Base-by-base conservation (phyloP, 1,140 invertebrate species). In the Centruroides sculpturatus region DNA sequence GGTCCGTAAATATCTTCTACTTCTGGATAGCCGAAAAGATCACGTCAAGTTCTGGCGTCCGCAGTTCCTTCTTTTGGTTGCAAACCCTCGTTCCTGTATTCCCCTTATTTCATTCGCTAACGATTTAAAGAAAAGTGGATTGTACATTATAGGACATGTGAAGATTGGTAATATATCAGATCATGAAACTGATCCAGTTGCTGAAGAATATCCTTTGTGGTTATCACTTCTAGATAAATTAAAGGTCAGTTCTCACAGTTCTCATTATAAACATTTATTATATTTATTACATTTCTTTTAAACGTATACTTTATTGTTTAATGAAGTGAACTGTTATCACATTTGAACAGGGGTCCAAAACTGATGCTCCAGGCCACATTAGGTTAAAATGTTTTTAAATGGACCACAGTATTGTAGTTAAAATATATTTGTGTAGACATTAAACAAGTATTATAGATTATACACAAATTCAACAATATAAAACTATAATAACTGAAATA, bases 11-110 rank as follows among this genome's bases (percentile, higher is more conserved):
- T 99, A 99, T 75, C 77, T 99, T 5, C 73, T 99, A 0, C 82
- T 99, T 71, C 74, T 99, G 68, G 96, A 99, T 74, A 87, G 87
- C 3, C 80, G 96, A 5, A 96, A 98, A 66, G 89, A 96, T 72
- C 96, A 99, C 73, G 92, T 99, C 0, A 99, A 98, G 76, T 99
- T 94, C 74, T 99, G 97, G 97, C 77, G 96, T 35, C 96, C 96
- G 0, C 96, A 99, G 77, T 90, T 99, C 73, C 73, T 99, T 10
- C 75, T 99, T 2, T 79, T 99, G 74, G 85, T 99, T 5, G 82
- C 87, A 0, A 93, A 90, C 63, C 94, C 95, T 3, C 77, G 93
- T n/a, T 86, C 89, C 7, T 81, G 82, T 3, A 89, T 89, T 69
- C 87, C 92, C 0, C 75, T 99, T 5, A 95, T 99, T 51, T 85